Percentiles rank a stretch among this genome's conserved stretches.
Conservation (phyloP, 2,113 vertebrate species). For the Mixornis gularis region DNA sequence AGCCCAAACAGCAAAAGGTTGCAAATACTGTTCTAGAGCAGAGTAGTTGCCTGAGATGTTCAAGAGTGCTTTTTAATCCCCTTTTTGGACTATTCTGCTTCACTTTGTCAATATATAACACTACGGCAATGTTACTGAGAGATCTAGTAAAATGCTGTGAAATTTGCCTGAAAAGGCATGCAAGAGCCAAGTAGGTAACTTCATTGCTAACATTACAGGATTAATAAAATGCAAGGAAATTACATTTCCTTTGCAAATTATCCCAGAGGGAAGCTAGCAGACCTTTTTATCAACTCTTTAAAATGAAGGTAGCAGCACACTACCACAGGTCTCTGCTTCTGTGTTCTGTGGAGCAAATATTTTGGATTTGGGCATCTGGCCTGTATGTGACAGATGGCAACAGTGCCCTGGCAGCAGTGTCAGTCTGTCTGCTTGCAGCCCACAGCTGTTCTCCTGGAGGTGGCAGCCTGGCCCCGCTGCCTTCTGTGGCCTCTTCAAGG, state of each 20-base stretch:
- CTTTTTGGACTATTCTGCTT: neutral
- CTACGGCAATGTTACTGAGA: neutral
- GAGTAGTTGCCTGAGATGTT: neutral
- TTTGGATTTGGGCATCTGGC: neutral
- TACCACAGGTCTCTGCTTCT: neutral
- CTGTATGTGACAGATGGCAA: neutral
- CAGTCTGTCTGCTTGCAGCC: neutral
- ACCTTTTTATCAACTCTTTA: neutral
- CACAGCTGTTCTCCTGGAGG: neutral
- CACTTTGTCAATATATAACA: neutral
- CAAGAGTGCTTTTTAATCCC: neutral
- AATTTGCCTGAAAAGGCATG: neutral
- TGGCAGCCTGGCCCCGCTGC: rapidly evolving
- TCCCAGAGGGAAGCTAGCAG: neutral
- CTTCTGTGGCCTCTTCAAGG: rapidly evolving
- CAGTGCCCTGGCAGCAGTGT: neutral
- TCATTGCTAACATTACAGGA: neutral
- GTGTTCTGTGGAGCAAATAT: neutral
- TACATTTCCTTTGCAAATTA: neutral
- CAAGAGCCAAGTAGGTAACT: neutral
- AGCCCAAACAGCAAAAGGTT: neutral
- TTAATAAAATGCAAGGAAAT: neutral
- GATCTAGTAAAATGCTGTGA: neutral
- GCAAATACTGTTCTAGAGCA: neutral
- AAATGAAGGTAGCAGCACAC: neutral